Evolutionary conservation across 2,888 invertebrate species (phyloP), one percentile per base, ranked within the genome.

Genomic region (Hyalella azteca): DNA sequence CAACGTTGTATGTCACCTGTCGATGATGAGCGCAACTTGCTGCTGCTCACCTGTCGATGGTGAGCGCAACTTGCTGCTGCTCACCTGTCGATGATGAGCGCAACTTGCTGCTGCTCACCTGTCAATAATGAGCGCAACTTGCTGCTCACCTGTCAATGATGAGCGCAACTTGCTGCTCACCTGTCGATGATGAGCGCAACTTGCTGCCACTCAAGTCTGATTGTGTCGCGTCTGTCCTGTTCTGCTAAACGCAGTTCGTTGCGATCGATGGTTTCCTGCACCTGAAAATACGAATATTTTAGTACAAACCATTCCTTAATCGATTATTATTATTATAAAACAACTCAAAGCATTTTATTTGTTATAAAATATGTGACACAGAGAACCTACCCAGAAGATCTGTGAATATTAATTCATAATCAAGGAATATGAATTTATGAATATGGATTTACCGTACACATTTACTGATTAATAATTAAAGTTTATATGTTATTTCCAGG

Each of bases 141-240:
- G 88, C 82, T 88, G 88, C 81, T 73, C 54, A 87, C 87, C 87
- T 87, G 86, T 91, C 91, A 40, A 90, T 87, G 3, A 91, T 90
- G 78, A 90, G 87, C 7, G 90, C 90, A 32, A 89, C 87, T 85
- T 88, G 88, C 36, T 29, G 36, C 81, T 73, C 54, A 87, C 87
- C 87, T 87, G 86, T 91, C 91, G 40, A 90, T 87, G 3, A 91
- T 90, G 78, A 90, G 87, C 7, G 90, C 90, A 32, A 89, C 87
- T 85, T 88, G 88, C 82, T 89, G 88, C 90, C 90, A 91, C 84
- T 91, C 90, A 75, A 89, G 85, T 83, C 89, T 89, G 81, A 90
- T 88, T 79, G 88, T 88, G 80, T 91, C 90, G 40, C 89, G 86
- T 73, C 89, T 86, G 84, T 91, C 90, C 84, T 90, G 89, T 80